Base-by-base conservation (phyloP, 2,797 vertebrate genomes). In the Benthosema pterotum region DNA sequence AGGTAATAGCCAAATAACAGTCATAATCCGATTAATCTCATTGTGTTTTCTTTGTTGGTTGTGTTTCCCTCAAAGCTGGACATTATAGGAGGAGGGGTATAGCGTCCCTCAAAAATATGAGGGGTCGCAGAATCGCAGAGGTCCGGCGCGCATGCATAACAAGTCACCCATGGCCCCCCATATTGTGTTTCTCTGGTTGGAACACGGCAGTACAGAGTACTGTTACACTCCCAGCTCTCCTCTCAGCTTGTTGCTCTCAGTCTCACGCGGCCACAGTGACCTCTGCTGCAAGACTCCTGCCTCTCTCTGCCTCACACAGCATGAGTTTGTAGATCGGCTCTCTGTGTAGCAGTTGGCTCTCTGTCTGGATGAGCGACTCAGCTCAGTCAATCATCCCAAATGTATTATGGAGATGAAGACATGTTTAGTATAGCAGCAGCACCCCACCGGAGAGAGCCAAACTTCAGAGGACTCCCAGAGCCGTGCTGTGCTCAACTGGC, bases 201-300 rank as follows among this genome's bases (percentile, higher is more conserved):
- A n/a, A n/a, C n/a, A n/a, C n/a, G n/a, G n/a, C n/a, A n/a, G n/a
- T n/a, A n/a, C 32, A 32, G 32, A 32, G 25, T 28, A 28, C 7
- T 32, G 9, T 8, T 7, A 7, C 5, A 1, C 32, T 32, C 7
- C 32, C 32, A 2, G 22, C 22, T 43, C 5, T 18, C 2, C 38
- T 75, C 70, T 72, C 58, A 42, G 73, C 74, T 69, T 43, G 52
- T 63, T 69, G 68, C 48, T 71, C 52, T 58, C 45, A 61, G 67
- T 73, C 74, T 86, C 69, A 61, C 82, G 84, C 79, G 83, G 78
- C 86, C 79, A 90, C 83, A 88, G 83, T 88, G 85, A 89, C 86
- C 79, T 90, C 87, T 89, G 43, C 80, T 80, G 85, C 49, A 28
- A 12, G 32, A 5, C 52, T 55, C 52, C 63, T 48, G 32, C 58